Evolutionary conservation across 2,888 invertebrate species (phyloP), one percentile per base, ranked within the genome.

Genomic region (Euzetes globulus): DNA sequence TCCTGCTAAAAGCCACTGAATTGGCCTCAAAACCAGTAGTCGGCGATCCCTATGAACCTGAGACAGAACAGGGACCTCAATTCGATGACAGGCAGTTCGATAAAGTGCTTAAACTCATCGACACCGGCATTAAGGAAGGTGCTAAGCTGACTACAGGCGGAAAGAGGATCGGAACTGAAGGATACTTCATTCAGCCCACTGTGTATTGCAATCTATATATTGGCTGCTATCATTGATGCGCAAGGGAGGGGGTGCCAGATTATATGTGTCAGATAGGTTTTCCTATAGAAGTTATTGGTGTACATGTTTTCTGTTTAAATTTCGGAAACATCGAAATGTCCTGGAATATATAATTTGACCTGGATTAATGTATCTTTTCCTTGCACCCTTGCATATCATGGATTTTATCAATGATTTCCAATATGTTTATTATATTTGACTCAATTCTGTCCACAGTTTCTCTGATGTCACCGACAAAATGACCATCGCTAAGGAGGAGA

Each of bases 381-480:
- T n/a, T n/a, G n/a, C n/a, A n/a, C n/a, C n/a, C n/a, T n/a, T n/a
- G n/a, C n/a, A n/a, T n/a, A n/a, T n/a, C n/a, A n/a, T n/a, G n/a
- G n/a, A n/a, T n/a, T n/a, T n/a, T n/a, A n/a, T n/a, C n/a, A 33
- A 33, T 33, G 7, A 13, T 5, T 41, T 11, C 1, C 11, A 41
- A 41, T 9, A 41, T 41, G 1, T 41, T 41, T 11, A 41, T 13
- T 41, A 33, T 4, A 33, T 33, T 33, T 33, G 9, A 33, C 9
- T 33, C 33, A 13, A 1, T 41, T 41, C 41, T 13, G 13, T 41
- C 13, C 7, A 41, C 13, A 22, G 98, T 99, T 86, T 99, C 99
- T 0, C 99, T 99, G 89, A 86, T 99, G 99, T 84, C 97, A 97
- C 79, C 96, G 88, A 85, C 77, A 77, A 82, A 71, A 85, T 85